Base-by-base conservation (phyloP, 2,888 invertebrate genomes). In the Asteroscopus sphinx region DNA sequence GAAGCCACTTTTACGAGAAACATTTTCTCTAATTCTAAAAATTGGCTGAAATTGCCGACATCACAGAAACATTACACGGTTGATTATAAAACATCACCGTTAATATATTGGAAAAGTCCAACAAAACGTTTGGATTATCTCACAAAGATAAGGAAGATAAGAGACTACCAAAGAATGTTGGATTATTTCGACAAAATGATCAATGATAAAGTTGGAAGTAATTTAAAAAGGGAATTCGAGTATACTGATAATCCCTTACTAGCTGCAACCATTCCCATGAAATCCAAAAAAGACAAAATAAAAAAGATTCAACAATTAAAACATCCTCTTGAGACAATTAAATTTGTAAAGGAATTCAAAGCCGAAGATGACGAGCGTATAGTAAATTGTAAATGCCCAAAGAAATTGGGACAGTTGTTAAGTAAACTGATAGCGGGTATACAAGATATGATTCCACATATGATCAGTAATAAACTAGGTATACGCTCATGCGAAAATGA, bases 171-270 rank as follows among this genome's bases (percentile, higher is more conserved):
- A 68, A 83, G 88, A 70, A 82, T 90, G n/a, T 75, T 88, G 48
- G 87, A 87, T 44, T 91, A 90, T 66, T 80, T 92, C 1, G 85
- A 91, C 56, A 91, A 90, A 81, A 91, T 91, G 87, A 83, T 88
- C 15, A 86, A 66, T 49, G 87, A 87, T 8, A 90, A 77, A 76
- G 79, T 81, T 21, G 73, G 62, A 11, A 42, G 30, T 32, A 37
- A 42, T 33, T 15, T 28, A 39, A 65, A 51, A 42, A 63, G 17
- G 37, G 60, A 77, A 15, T 62, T 73, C 35, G 77, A 76, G 25
- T 73, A 81, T 1, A 83, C 79, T 16, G 62, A 70, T 33, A 47
- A 12, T 16, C 52, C 63, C 21, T 8, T 52, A 1, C 17, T 5
- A 15, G 28, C 30, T 17, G 16, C 15, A 21, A 69, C 66, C 12